Percentiles rank a stretch among this genome's conserved stretches.
These are phyloP conservation scores for Eriocheir sinensis DNA, from an alignment of 1,140 invertebrate genomes.

Conservation along the genomic window DNA sequence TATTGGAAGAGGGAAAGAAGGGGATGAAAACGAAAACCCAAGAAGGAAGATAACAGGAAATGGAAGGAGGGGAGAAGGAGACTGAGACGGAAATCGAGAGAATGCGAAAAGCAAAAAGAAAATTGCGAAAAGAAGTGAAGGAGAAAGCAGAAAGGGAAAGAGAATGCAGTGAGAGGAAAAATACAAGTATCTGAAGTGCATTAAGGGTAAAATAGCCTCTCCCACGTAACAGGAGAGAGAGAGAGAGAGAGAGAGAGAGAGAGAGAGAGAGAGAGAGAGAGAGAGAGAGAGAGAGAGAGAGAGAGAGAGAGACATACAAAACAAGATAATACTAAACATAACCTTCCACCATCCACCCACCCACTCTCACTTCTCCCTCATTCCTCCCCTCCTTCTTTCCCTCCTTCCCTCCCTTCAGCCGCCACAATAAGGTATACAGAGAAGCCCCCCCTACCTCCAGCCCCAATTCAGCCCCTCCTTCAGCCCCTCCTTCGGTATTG, in stretches of 20 bases:
- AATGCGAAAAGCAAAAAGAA: no score
- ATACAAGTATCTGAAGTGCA: conserved; percentile 17
- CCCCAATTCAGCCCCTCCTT: background rate
- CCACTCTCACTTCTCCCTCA: background rate
- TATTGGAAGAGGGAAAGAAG: background rate
- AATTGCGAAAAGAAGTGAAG: background rate
- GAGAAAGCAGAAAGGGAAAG: no score
- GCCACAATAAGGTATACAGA: background rate
- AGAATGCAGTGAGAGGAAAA: background rate
- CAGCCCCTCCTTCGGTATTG: background rate
- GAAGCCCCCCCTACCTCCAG: background rate
- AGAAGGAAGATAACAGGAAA: background rate
- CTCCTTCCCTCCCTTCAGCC: background rate
- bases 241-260: conserved; percentile 18
- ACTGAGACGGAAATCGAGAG: no score
- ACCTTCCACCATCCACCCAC: background rate
- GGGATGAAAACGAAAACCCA: background rate
- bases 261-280: background rate
- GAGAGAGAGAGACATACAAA: background rate
- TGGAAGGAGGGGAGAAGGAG: background rate
- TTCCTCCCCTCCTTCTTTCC: background rate
- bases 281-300: background rate
- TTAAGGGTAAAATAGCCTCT: background rate
- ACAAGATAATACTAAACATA: background rate
- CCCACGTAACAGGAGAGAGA: background rate